Base-by-base conservation (phyloP, 2,888 invertebrate genomes). In the Philaethria dido region DNA sequence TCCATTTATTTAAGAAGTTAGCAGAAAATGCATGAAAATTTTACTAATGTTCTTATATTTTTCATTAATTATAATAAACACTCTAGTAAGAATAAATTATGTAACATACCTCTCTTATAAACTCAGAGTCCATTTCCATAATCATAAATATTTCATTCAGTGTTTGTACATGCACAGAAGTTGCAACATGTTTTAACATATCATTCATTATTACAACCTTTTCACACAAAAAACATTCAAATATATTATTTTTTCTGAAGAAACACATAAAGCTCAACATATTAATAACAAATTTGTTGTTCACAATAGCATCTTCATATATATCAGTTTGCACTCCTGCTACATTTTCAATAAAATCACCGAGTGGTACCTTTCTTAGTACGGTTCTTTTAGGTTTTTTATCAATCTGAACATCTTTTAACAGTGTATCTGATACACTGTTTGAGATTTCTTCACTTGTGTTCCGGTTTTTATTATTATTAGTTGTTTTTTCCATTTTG, bases 91-190 rank as follows among this genome's bases (percentile, higher is more conserved):
- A 1, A 16, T 11, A 11, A 20, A 16, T 20, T 18, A 25, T 52
- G 36, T 29, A 52, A 47, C 50, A 69, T 74, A 86, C 86, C 82
- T 84, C 81, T 77, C 85, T 74, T 14, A 86, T 71, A 64, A 84
- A 84, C 68, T 86, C 86, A 0, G 76, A 66, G 0, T 78, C 75
- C 11, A 77, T 33, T 0, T 78, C 75, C 3, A 65, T 67, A 2
- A 85, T 64, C 0, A 85, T 72, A 11, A 62, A 50, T 3, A 69
- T 64, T 0, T 69, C 63, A 0, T 62, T 52, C 60, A 81, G 36
- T 1, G 45, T 63, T 9, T 14, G 55, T 0, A 63, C 42, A 69
- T 81, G 80, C 1, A n/a, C 36, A 0, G 14, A 2, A 0, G 47
- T 22, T 0, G 22, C 6, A 3, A 68, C 44, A 48, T 83, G 82